Evolutionary conservation across 2,797 vertebrate species (phyloP).

Genomic region (Pelodytes ibericus): DNA sequence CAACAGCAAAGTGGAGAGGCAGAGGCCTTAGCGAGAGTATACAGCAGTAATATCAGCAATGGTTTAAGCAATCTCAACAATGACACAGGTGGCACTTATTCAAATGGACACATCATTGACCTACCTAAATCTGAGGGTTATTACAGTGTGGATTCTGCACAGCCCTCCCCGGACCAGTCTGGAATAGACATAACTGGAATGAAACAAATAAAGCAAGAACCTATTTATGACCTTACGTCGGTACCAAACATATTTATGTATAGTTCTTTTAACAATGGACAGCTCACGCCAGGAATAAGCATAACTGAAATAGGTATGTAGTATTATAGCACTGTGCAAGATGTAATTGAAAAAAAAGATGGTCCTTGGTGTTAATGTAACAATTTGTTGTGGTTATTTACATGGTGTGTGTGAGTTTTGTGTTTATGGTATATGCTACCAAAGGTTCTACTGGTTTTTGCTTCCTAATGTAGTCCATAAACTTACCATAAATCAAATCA

Average conservation of each 20-base stretch:
- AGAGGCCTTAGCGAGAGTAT: slow-evolving; percentile 91
- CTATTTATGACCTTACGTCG: slow-evolving; percentile 96
- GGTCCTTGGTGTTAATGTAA: not conserved
- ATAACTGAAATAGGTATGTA: slow-evolving; percentile 94
- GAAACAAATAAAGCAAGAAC: slow-evolving; percentile 99
- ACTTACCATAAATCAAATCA: too few relatives aligned
- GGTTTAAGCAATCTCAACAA: slow-evolving; percentile 88
- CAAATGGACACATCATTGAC: slow-evolving; percentile 93
- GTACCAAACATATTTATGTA: slow-evolving; percentile 98
- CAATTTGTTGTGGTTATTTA: not conserved
- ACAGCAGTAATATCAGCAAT: slow-evolving; percentile 88
- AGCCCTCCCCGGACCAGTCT: slow-evolving; percentile 96
- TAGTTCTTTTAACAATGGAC: slow-evolving; percentile 92
- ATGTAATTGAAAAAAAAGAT: too few relatives aligned
- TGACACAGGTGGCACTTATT: slow-evolving; percentile 88
- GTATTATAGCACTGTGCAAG: not conserved
- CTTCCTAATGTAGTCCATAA: too few relatives aligned
- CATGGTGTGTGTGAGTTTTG: too few relatives aligned
- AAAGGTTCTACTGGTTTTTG: too few relatives aligned
- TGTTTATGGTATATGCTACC: too few relatives aligned
- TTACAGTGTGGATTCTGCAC: slow-evolving; percentile 93
- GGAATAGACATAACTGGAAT: slow-evolving; percentile 97
- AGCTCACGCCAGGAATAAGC: slow-evolving; percentile 89
- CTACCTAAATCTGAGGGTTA: slow-evolving; percentile 92
- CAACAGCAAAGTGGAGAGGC: slow-evolving; percentile 95